A percentile compares a stretch with the other conserved stretches of the same genome.
Evolutionary conservation across 2,888 invertebrate species (phyloP).

Genomic region (Gortyna flavago): DNA sequence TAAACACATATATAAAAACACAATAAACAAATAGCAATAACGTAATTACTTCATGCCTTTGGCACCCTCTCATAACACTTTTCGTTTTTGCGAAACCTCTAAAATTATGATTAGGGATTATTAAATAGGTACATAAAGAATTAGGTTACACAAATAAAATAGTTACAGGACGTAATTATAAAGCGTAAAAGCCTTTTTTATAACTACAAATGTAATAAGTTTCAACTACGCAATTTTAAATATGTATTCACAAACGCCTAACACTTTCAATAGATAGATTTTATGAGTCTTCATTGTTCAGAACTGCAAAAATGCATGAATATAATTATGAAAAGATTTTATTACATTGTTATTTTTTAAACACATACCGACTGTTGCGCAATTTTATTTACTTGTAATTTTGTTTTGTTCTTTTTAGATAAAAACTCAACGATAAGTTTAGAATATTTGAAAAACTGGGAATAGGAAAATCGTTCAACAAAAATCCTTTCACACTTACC

Average conservation of each 20-base stretch:
- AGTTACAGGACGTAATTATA: constrained; percentile 71
- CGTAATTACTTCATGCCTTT: constrained; percentile 65
- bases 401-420: not conserved
- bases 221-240: constrained; percentile 48
- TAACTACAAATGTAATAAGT: constrained; percentile 60
- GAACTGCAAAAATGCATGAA: constrained; percentile 7
- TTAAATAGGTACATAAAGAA: constrained; percentile 79
- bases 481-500: not conserved
- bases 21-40: constrained; percentile 65
- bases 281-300: not conserved
- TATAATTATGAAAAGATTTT: not conserved
- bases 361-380: constrained; percentile 28
- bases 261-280: constrained; percentile 27
- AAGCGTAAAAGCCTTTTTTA: constrained; percentile 66
- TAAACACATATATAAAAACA: constrained; percentile 64
- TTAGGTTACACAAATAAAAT: constrained; percentile 76
- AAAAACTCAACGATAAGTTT: not conserved
- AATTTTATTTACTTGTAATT: not conserved
- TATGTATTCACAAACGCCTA: constrained; percentile 51
- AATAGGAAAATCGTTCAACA: constrained; percentile 18
- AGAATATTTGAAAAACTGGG: not conserved
- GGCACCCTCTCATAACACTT: constrained; percentile 64
- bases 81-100: constrained; percentile 90
- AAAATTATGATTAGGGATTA: constrained; percentile 85
- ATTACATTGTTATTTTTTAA: constrained; percentile 2